phyloP scores from a whole-genome alignment of 2,797 vertebrate genomes.

The Alectoris magna region DNA sequence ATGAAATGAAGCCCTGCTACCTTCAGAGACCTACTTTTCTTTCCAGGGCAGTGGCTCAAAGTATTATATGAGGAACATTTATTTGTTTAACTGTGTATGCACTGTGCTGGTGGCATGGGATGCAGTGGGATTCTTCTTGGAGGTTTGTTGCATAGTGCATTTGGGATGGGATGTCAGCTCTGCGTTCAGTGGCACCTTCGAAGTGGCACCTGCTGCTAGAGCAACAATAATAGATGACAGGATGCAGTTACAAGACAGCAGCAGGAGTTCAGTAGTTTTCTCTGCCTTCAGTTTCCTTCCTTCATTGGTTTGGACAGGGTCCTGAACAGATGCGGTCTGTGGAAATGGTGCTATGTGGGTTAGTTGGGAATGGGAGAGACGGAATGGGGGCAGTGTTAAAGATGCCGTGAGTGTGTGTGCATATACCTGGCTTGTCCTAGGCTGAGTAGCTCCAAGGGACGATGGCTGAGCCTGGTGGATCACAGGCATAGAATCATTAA shows the following conservation, averaged over 20 bases:
- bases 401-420: neutral
- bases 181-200: neutral
- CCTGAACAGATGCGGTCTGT: neutral
- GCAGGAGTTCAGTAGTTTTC: neutral
- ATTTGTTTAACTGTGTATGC: neutral
- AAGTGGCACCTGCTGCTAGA: neutral
- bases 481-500: neutral
- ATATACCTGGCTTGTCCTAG: neutral
- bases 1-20: slow-evolving; percentile 46
- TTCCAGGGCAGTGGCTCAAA: slow-evolving; percentile 9
- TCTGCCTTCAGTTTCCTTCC: neutral
- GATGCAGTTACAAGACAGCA: neutral
- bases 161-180: neutral
- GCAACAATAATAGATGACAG: neutral
- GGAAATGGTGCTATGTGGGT: neutral
- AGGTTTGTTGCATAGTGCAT: neutral
- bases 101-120: neutral
- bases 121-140: neutral
- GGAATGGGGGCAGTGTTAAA: neutral
- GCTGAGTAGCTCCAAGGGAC: neutral
- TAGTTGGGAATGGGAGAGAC: neutral
- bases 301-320: neutral
- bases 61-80: neutral
- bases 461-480: neutral
- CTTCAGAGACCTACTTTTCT: slow-evolving; percentile 30